Evolutionary conservation across 2,888 invertebrate genomes (phyloP), one percentile per base, ranked within the genome.

Genomic region (Xestia rhomboidea): DNA sequence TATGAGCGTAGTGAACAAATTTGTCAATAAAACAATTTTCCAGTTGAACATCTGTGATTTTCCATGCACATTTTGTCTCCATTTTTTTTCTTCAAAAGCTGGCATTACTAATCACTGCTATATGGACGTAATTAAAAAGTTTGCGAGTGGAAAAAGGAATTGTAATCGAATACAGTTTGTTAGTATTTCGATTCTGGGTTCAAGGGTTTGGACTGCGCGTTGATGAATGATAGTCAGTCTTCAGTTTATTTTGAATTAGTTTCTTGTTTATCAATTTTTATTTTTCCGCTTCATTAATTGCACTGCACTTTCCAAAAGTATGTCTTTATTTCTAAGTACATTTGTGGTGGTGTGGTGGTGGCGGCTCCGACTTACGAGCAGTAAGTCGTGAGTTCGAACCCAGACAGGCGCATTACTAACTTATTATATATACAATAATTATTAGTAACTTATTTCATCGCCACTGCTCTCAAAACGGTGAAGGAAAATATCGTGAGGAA

Each of bases 81-180:
- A 15, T 57, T 13, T 81, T 57, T 57, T 49, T 44, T 2, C 13
- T 38, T 4, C 6, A 49, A 51, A 1, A 13, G 24, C n/a, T 80
- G 57, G 71, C 60, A 51, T 70, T 69, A 71, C 54, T 79, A 73
- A 64, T 79, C 30, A 67, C 69, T 74, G 46, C 49, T 77, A 30
- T 62, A 76, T 60, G 49, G 34, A n/a, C 70, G 76, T 85, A 80
- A 86, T 86, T 78, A 76, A 73, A 44, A 80, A 78, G 30, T 76
- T 80, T 60, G 38, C 24, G 24, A 78, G 30, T 54, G 69, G 49
- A 68, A 74, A 79, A 73, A 49, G 11, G 11, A 54, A 30, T 38
- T 72, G 21, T 76, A 82, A 77, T 73, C 15, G 71, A 73, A 76
- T 76, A 73, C 27, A 44, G 44, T 68, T 64, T 54, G 51, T 72